phyloP scores from a whole-genome alignment of 2,113 vertebrate genomes.

The Nymphicus hollandicus region DNA sequence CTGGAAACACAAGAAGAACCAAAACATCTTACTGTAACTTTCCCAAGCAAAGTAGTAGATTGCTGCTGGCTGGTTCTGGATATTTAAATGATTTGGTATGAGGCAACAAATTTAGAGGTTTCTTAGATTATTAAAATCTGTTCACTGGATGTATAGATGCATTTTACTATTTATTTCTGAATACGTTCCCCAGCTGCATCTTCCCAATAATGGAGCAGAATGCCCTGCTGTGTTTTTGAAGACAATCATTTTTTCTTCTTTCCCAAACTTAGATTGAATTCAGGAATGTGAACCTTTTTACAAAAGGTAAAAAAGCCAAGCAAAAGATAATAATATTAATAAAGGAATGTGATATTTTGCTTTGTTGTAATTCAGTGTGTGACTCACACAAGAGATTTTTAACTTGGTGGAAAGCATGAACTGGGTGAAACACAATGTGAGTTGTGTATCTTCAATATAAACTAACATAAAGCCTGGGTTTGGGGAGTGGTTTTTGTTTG shows the following conservation, averaged over 20 bases:
- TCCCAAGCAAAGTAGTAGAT: neutral
- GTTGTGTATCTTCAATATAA: neutral
- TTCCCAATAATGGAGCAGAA: neutral
- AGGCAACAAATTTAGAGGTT: neutral
- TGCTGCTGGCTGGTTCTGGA: neutral
- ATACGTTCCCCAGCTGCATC: neutral
- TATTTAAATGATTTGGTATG: neutral
- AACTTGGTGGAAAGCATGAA: neutral
- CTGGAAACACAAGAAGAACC: neutral
- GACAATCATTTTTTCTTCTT: neutral
- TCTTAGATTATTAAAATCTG: neutral
- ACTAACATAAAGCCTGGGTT: neutral
- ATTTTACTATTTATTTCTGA: neutral
- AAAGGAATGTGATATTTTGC: neutral
- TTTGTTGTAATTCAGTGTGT: neutral
- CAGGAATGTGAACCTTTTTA: neutral
- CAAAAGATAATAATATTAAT: neutral
- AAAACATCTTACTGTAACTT: neutral
- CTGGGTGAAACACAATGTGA: neutral
- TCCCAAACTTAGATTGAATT: neutral
- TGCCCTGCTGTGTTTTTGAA: neutral
- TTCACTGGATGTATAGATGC: neutral
- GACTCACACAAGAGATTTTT: neutral
- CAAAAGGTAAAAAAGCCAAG: neutral
- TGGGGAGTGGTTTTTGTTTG: too few species aligned